Conservation (phyloP, 2,888 invertebrate genomes). For the Drosophila melanosoma region DNA sequence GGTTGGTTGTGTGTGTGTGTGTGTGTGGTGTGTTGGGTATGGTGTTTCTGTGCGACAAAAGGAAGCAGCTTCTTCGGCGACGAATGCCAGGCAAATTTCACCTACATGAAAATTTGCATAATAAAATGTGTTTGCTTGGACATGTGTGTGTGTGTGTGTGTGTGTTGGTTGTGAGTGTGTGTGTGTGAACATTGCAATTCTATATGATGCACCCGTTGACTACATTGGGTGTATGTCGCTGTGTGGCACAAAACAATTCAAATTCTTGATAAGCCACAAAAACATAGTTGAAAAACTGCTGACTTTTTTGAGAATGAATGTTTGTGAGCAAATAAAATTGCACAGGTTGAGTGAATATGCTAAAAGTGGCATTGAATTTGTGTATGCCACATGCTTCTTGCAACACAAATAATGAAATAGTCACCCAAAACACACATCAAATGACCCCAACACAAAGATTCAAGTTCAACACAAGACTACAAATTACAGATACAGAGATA, state of each 20-base stretch:
- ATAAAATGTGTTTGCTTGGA: constrained; percentile 32
- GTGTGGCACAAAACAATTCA: not conserved
- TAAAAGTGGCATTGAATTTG: not conserved
- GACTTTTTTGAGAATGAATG: not conserved
- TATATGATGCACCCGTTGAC: constrained; percentile 10
- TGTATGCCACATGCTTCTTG: not conserved
- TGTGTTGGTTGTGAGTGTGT: not conserved
- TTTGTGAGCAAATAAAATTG: not conserved
- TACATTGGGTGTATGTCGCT: not conserved
- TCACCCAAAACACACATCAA: not conserved
- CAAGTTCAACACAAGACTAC: not conserved
- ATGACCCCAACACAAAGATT: not conserved
- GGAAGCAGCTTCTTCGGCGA: constrained; percentile 24
- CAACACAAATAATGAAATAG: too few species aligned
- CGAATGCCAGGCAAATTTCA: constrained; percentile 23
- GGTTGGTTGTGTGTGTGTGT: not conserved
- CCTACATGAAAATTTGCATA: constrained; percentile 49
- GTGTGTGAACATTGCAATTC: constrained; percentile 27
- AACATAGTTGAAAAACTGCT: constrained; percentile 4
- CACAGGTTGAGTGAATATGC: not conserved
- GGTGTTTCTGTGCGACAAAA: constrained; percentile 4
- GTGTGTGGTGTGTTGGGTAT: not conserved
- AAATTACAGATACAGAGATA: not conserved
- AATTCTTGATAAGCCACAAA: constrained; percentile 21
- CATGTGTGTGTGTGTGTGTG: not conserved